Evolutionary conservation across 2,888 invertebrate species (phyloP), one percentile per base, ranked within the genome.

Genomic region (Apodemia zela): DNA sequence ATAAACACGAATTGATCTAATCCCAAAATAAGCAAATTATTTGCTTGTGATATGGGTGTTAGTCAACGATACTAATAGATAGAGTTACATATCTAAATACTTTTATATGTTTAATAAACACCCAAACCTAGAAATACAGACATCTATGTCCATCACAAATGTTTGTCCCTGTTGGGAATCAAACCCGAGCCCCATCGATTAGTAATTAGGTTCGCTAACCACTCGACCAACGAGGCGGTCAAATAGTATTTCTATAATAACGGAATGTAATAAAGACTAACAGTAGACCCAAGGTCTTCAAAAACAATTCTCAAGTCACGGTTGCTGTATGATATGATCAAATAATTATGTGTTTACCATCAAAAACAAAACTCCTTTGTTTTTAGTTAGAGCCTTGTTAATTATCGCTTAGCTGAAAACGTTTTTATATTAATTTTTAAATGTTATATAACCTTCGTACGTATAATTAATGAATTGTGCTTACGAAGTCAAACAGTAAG

Each of bases 281-380:
- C 60, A 65, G 60, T 61, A 64, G 66, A 66, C 65, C 63, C 67
- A 54, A 69, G 62, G 59, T 63, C 67, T 67, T 70, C 65, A 67
- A 63, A 66, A 63, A 67, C 42, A 42, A 42, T 65, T 61, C 63
- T 63, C 66, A 66, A 73, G 68, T 71, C 69, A 69, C 72, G 72
- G 71, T 68, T 67, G 65, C 65, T 70, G 62, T 51, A 49, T 70
- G 78, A 77, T 79, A 75, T 67, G 65, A 80, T 78, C 76, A 70
- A 67, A 71, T 76, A 73, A 77, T 75, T 75, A 71, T 75, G 67
- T 21, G 51, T 4, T 51, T 42, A 51, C 51, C 18, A 21, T 21
- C 51, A 51, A 18, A 51, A 17, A 21, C 21, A 51, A 51, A 51
- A 51, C 51, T 51, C 17, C 51, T 51, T 51, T 51, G 51, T 51